These are phyloP conservation scores for Chelidonichthys spinosus DNA, from an alignment of 2,797 vertebrate genomes.

Conservation along the genomic window DNA sequence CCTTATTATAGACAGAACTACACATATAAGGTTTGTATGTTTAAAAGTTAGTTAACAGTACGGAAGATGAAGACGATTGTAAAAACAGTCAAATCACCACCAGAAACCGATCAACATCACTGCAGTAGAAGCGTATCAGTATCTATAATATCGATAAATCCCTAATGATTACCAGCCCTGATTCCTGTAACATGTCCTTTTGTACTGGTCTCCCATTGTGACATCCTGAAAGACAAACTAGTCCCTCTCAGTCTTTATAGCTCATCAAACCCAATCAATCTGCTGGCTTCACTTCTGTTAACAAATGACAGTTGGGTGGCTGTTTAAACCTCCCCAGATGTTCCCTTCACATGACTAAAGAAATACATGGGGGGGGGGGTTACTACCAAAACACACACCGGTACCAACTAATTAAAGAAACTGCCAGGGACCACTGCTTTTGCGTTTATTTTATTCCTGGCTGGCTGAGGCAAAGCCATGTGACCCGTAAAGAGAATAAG, in stretches of 20 bases:
- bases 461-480: slow-evolving; percentile 45
- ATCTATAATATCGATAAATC: too few species aligned
- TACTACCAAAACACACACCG: neutral
- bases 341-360: slow-evolving; percentile 58
- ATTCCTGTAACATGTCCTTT: neutral
- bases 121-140: too few species aligned
- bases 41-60: too few species aligned
- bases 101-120: too few species aligned
- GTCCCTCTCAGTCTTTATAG: slow-evolving; percentile 50
- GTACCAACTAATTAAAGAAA: slow-evolving; percentile 71
- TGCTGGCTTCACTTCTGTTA: slow-evolving; percentile 56
- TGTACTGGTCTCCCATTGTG: slow-evolving; percentile 1
- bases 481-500: slow-evolving; percentile 67
- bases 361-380: slow-evolving; percentile 32
- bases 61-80: too few species aligned
- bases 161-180: too few species aligned
- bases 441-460: slow-evolving; percentile 1
- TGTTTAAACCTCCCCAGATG: slow-evolving; percentile 54
- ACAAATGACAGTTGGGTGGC: slow-evolving; percentile 52
- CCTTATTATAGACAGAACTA: too few species aligned
- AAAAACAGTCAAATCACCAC: too few species aligned
- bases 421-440: slow-evolving; percentile 37
- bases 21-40: too few species aligned
- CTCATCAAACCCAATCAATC: slow-evolving; percentile 70
- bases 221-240: slow-evolving; percentile 18